A percentile compares a stretch with the other conserved stretches of the same genome.
phyloP scores from a whole-genome alignment of 2,888 invertebrate genomes.

The Mamestra brassicae region DNA sequence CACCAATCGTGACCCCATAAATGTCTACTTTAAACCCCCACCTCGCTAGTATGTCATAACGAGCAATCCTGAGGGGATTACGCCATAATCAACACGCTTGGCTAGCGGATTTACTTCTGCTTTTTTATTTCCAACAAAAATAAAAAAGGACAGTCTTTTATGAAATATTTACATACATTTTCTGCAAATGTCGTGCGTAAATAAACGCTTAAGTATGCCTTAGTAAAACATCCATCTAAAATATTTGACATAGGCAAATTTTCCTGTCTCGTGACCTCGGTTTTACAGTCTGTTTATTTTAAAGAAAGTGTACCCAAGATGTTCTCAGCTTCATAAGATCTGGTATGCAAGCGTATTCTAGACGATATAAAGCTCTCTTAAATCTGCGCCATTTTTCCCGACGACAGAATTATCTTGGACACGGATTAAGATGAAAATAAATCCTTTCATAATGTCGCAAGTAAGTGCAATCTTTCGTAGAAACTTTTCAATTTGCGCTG shows the following conservation, averaged over 20 bases:
- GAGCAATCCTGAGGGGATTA: slow-evolving; percentile 41
- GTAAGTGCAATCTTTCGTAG: slow-evolving; percentile 56
- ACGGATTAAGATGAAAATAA: slow-evolving; percentile 72
- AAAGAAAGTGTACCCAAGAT: slow-evolving; percentile 20
- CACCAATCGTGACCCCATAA: slow-evolving; percentile 5
- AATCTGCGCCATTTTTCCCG: slow-evolving; percentile 41
- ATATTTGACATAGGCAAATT: slow-evolving; percentile 26
- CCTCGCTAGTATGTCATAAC: slow-evolving; percentile 23
- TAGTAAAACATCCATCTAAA: slow-evolving; percentile 19
- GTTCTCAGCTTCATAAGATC: slow-evolving; percentile 20
- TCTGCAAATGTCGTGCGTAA: not conserved
- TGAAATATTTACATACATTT: slow-evolving; percentile 11
- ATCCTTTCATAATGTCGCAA: slow-evolving; percentile 63
- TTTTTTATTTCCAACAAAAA: slow-evolving; percentile 23
- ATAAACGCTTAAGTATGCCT: slow-evolving; percentile 5
- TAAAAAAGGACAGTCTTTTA: slow-evolving; percentile 19
- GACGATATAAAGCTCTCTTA: slow-evolving; percentile 33
- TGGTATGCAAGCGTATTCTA: slow-evolving; percentile 21
- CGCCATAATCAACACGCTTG: slow-evolving; percentile 32
- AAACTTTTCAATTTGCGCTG: slow-evolving; percentile 63
- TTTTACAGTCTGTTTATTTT: slow-evolving; percentile 20
- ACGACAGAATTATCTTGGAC: slow-evolving; percentile 60
- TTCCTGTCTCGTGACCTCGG: slow-evolving; percentile 11
- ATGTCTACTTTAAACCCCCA: slow-evolving; percentile 3
- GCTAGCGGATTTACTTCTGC: slow-evolving; percentile 14